A percentile compares a stretch with the other conserved stretches of the same genome.
These are phyloP conservation scores for Caenorhabditis zanzibari DNA, from an alignment of 2,888 invertebrate genomes.

Conservation along the genomic window DNA sequence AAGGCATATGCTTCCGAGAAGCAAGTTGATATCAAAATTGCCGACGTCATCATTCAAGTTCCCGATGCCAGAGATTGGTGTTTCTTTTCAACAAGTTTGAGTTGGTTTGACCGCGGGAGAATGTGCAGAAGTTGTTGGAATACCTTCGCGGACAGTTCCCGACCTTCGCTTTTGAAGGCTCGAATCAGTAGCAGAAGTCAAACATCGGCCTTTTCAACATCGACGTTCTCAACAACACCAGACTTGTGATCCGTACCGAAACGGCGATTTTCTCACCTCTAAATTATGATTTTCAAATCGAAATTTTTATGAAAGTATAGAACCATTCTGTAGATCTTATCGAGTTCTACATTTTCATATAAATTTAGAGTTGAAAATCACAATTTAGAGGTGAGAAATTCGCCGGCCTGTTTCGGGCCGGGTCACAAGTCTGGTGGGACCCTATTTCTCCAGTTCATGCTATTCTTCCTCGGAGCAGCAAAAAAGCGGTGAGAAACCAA, in stretches of 20 bases:
- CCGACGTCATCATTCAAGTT: conserved; percentile 87
- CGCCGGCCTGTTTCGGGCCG: no score
- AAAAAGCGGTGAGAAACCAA: conserved; percentile 86
- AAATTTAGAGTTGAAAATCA: no score
- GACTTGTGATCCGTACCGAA: no score
- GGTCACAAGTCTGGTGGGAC: no score
- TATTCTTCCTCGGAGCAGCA: conserved; percentile 92
- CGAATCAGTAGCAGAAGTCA: conserved; percentile 91
- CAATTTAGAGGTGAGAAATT: no score
- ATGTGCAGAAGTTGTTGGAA: conserved; percentile 93
- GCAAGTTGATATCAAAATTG: conserved; percentile 87
- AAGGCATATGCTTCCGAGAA: conserved; percentile 96
- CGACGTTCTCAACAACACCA: conserved; percentile 74
- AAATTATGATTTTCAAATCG: no score
- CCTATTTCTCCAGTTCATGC: conserved; percentile 92
- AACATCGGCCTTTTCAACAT: conserved; percentile 86
- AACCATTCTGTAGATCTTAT: no score
- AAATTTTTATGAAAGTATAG: no score
- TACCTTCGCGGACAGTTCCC: conserved; percentile 92
- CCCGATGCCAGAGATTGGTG: conserved; percentile 95
- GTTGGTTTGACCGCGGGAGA: conserved; percentile 93
- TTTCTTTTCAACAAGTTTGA: conserved; percentile 92
- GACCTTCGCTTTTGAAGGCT: conserved; percentile 90
- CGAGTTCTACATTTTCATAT: no score
- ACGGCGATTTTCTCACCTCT: no score